Base-by-base conservation (phyloP, 1,140 invertebrate species). In the Nasonia vitripennis region DNA sequence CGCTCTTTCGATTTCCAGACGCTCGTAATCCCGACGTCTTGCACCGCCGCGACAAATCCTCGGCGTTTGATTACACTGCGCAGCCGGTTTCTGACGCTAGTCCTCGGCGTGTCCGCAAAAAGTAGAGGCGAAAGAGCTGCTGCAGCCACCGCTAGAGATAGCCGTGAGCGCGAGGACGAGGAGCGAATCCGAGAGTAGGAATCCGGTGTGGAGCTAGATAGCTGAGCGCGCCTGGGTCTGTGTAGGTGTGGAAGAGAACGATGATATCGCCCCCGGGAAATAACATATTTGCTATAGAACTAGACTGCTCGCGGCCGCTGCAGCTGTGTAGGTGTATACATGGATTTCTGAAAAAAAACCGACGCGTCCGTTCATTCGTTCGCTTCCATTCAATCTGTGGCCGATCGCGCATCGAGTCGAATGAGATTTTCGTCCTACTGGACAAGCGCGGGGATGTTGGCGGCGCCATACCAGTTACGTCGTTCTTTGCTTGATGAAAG, bases 271-370 rank as follows among this genome's bases (percentile, higher is more conserved):
- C 83, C 83, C 75, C 20, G 87, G 87, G 87, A 89, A 86, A 87
- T 88, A 88, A 88, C 83, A 83, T 87, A 88, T 89, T 89, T 89
- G 87, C 87, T 10, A 14, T 45, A 79, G 78, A 81, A 68, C 51
- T 45, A 45, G 41, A 45, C 27, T 4, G 14, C 27, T 67, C 48
- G 45, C 55, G 48, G 73, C 78, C 55, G 71, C 79, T 55, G 84
- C 73, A 70, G 74, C 84, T 68, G 75, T 81, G 84, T 74, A 74
- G 10, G 68, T 27, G 27, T 31, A 34, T 11, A 31, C 55, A 71
- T 71, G 23, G 23, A 31, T 31, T 71, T 71, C 9, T 34, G 14
- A 2, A 31, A 17, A 71, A 71, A 34, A 34, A 71, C 73, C 75
- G 14, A 34, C 55, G 45, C 55, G 20, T 62, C 20, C 70, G 23